These are phyloP conservation scores for Clepsis dumicolana DNA, from an alignment of 2,888 invertebrate species.

Conservation along the genomic window DNA sequence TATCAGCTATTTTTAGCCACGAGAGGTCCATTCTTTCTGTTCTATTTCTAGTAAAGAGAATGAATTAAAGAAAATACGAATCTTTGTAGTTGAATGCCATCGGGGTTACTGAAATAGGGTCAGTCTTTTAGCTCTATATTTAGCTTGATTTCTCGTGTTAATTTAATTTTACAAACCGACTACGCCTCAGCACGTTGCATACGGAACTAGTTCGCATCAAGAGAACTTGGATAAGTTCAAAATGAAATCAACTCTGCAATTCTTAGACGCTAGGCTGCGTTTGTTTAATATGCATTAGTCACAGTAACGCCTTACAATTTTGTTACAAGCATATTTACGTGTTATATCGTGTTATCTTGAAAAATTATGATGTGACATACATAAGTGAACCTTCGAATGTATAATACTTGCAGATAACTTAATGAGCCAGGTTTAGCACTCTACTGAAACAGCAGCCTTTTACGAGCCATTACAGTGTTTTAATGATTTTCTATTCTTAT, in stretches of 20 bases:
- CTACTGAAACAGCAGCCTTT: conserved; percentile 56
- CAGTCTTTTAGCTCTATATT: not conserved
- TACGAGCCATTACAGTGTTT: conserved; percentile 62
- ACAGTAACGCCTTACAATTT: not conserved
- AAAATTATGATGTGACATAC: conserved; percentile 43
- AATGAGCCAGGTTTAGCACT: conserved; percentile 67
- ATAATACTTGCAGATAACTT: conserved; percentile 67
- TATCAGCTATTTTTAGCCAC: conserved; percentile 1
- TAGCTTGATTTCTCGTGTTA: not conserved
- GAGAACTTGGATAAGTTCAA: too few relatives aligned
- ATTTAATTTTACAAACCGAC: not conserved
- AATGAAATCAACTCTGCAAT: too few relatives aligned
- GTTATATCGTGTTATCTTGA: not conserved
- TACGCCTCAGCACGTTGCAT: too few relatives aligned
- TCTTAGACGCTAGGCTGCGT: too few relatives aligned
- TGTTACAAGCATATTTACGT: not conserved
- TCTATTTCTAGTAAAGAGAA: not conserved
- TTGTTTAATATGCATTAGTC: not conserved
- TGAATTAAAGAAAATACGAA: not conserved
- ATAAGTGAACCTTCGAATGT: conserved; percentile 61
- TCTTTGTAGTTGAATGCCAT: not conserved
- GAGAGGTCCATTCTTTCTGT: not conserved
- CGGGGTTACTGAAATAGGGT: not conserved
- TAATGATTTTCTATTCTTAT: conserved; percentile 58
- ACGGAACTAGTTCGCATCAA: too few relatives aligned